Conservation (phyloP, 2,113 vertebrate genomes). For the Xenopus laevis region DNA sequence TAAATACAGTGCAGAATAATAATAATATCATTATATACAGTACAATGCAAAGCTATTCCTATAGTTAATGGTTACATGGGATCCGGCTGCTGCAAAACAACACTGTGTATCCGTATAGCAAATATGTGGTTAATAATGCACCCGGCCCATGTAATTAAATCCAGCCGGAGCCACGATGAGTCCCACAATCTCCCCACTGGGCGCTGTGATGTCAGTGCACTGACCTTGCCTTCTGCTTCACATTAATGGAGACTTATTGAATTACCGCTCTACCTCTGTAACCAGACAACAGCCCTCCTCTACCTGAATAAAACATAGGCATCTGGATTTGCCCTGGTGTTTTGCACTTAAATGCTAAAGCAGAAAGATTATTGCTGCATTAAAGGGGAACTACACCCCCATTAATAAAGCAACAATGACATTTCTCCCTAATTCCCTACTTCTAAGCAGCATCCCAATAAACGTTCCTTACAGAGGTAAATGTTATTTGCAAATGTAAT, state of each 20-base stretch:
- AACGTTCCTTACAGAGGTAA: too few species aligned
- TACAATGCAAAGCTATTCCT: too few species aligned
- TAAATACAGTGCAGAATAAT: too few species aligned
- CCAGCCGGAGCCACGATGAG: slow-evolving; percentile 21
- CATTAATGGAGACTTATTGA: slow-evolving; percentile 36
- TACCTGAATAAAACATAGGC: background rate
- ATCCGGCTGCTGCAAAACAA: too few species aligned
- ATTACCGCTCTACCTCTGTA: slow-evolving; percentile 19
- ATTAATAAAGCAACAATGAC: too few species aligned
- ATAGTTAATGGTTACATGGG: too few species aligned
- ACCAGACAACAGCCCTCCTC: slow-evolving; percentile 12
- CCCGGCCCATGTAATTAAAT: slow-evolving; percentile 29
- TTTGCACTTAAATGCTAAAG: background rate
- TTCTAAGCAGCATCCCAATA: too few species aligned
- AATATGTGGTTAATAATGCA: background rate
- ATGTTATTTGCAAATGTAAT: too few species aligned
- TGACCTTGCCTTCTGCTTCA: slow-evolving; percentile 36
- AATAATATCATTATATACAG: too few species aligned
- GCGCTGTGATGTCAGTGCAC: slow-evolving; percentile 21
- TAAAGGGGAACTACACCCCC: too few species aligned
- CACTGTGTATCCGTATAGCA: too few species aligned
- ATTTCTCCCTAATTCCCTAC: too few species aligned
- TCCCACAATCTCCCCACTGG: slow-evolving; percentile 8
- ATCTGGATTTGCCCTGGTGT: slow-evolving; percentile 1
- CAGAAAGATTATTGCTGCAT: background rate